These are phyloP conservation scores for Poecilia velifera DNA, from an alignment of 2,797 vertebrate species.

Conservation along the genomic window DNA sequence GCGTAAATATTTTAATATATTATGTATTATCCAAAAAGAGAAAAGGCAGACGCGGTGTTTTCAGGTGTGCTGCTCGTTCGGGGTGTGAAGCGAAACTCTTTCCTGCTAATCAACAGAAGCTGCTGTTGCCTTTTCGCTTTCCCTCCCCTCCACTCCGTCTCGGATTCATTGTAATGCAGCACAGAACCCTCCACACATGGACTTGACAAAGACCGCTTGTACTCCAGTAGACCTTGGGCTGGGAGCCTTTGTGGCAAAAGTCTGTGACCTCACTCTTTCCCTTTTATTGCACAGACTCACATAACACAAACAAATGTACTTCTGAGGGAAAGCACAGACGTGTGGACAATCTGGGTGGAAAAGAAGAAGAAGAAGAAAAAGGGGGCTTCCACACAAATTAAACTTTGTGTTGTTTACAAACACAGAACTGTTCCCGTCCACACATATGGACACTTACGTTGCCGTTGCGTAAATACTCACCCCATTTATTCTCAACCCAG, in stretches of 20 bases:
- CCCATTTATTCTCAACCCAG: slow-evolving; percentile 35
- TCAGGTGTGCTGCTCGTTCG: slow-evolving; percentile 22
- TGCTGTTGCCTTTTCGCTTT: slow-evolving; percentile 30
- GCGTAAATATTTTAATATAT: not conserved
- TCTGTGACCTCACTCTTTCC: slow-evolving; percentile 80
- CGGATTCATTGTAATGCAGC: slow-evolving; percentile 77
- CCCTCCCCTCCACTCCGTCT: slow-evolving; percentile 31
- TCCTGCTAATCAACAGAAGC: slow-evolving; percentile 66
- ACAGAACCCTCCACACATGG: slow-evolving; percentile 77
- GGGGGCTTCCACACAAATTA: slow-evolving; percentile 18
- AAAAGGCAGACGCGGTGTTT: not conserved
- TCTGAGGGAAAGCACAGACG: slow-evolving; percentile 28
- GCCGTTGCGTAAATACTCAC: slow-evolving; percentile 19
- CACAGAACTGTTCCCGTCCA: slow-evolving; percentile 29
- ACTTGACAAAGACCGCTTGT: slow-evolving; percentile 81
- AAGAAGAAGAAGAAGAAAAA: not conserved
- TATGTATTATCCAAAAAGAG: slow-evolving; percentile 9
- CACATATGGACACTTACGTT: slow-evolving; percentile 6
- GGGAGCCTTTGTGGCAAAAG: slow-evolving; percentile 73
- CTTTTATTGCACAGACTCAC: slow-evolving; percentile 49
- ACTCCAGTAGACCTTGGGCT: slow-evolving; percentile 77
- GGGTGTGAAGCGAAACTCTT: slow-evolving; percentile 50
- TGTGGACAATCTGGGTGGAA: slow-evolving; percentile 6
- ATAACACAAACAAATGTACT: slow-evolving; percentile 28
- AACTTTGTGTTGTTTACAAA: slow-evolving; percentile 46